Conservation (phyloP, 2,888 invertebrate genomes). For the Anaspis maculata region DNA sequence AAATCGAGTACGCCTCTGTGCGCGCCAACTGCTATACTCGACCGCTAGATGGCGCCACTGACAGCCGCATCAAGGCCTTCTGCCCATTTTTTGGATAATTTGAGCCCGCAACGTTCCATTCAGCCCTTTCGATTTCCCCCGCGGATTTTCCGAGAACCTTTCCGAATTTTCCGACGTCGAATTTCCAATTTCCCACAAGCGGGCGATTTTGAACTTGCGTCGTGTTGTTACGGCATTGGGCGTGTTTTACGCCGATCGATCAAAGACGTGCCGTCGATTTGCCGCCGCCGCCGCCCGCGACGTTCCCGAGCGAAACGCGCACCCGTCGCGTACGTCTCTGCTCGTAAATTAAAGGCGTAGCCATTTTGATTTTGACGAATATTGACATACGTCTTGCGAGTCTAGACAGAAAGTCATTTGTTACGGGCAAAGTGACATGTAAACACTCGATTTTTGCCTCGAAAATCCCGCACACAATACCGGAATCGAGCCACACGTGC, state of each 20-base stretch:
- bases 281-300: conserved; percentile 3
- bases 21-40: too few relatives aligned
- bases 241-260: conserved; percentile 29
- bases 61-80: too few relatives aligned
- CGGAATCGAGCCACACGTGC: conserved; percentile 36
- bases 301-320: conserved; percentile 8
- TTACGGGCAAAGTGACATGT: conserved; percentile 44
- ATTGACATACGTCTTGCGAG: conserved; percentile 55
- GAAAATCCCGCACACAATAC: conserved; percentile 24
- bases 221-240: too few relatives aligned
- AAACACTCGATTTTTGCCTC: conserved; percentile 38
- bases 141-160: too few relatives aligned
- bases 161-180: too few relatives aligned
- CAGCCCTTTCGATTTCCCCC: too few relatives aligned
- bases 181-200: too few relatives aligned
- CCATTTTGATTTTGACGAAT: conserved; percentile 67
- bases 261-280: conserved; percentile 17
- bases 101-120: too few relatives aligned
- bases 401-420: conserved; percentile 47
- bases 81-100: too few relatives aligned
- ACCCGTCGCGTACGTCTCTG: conserved; percentile 20
- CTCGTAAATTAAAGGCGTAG: conserved; percentile 49
- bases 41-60: too few relatives aligned
- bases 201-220: too few relatives aligned
- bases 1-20: too few relatives aligned